Evolutionary conservation across 2,113 vertebrate species (phyloP), one percentile per base, ranked within the genome.

Genomic region (Thalassoma bifasciatum): DNA sequence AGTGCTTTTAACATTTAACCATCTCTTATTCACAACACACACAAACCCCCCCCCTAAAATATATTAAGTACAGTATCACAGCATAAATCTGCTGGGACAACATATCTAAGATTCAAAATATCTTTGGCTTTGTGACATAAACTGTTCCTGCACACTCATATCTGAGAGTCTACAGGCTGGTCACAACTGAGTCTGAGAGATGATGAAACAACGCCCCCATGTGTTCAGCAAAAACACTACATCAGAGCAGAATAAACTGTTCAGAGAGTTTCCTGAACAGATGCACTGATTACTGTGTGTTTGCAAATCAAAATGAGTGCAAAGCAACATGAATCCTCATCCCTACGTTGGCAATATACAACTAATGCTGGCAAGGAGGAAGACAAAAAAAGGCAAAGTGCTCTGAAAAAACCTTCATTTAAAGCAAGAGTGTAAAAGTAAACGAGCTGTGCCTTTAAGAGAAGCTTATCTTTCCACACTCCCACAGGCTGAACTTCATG

Each of bases 101-200:
- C 13, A 68, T 13, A 9, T 63, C 52, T 36, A 40, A 24, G 62
- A 21, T 80, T 46, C 34, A 65, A 21, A 80, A 49, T 76, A 78
- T 87, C 72, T 89, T 90, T 91, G 87, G 88, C 73, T 82, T 78
- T 10, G 23, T 78, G 57, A 17, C 59, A 79, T 19, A 73, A 75
- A 77, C 67, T 14, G 10, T 76, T 74, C 62, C 75, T 66, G 62
- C 49, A 72, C 46, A 66, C 19, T 34, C 16, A 4, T 34, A 77
- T 79, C 24, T 51, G 10, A 69, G 62, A 19, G n/a, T n/a, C n/a
- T n/a, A n/a, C n/a, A n/a, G n/a, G n/a, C n/a, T n/a, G n/a, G n/a
- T n/a, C n/a, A n/a, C n/a, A n/a, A n/a, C n/a, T n/a, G n/a, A n/a
- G n/a, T 58, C 49, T 42, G 16, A 64, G 14, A 24, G 24, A n/a